A percentile compares a stretch with the other conserved stretches of the same genome.
Conservation (phyloP, 1,140 invertebrate species). For the Coenobita brevimanus region DNA sequence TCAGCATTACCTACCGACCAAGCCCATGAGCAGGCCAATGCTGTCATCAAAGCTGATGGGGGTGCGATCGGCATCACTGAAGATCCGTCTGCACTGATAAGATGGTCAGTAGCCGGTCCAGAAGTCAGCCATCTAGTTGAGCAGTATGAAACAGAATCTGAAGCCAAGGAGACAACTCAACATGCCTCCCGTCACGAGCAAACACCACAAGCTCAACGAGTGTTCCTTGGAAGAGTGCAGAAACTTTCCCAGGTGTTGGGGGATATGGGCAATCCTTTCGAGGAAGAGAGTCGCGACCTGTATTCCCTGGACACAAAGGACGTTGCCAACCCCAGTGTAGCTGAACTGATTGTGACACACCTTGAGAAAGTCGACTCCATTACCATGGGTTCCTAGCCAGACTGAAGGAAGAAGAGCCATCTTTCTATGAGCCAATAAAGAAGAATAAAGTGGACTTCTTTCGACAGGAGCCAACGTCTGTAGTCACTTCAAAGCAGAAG, state of each 20-base stretch:
- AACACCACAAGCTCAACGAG: background rate
- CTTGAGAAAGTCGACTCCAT: constrained; percentile 2
- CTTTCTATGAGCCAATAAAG: background rate
- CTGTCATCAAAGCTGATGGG: constrained; percentile 70
- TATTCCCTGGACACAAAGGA: background rate
- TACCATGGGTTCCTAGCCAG: too few relatives aligned
- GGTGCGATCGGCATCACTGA: constrained; percentile 69
- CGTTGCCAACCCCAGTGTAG: background rate
- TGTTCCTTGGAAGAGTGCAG: constrained; percentile 41
- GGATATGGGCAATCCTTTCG: constrained; percentile 18
- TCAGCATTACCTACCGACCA: constrained; percentile 67
- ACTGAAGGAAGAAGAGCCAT: too few relatives aligned
- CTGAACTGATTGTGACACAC: background rate
- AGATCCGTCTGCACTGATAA: constrained; percentile 67
- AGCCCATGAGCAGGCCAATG: too few relatives aligned
- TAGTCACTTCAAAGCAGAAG: background rate
- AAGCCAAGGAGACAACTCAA: constrained; percentile 11
- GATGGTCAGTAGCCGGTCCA: constrained; percentile 68
- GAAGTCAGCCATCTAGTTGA: constrained; percentile 46
- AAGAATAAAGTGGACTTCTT: constrained; percentile 3
- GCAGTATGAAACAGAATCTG: constrained; percentile 60
- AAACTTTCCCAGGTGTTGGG: constrained; percentile 15
- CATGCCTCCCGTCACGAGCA: constrained; percentile 44
- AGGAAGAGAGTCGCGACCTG: background rate
- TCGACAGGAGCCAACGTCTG: background rate